Base-by-base conservation (phyloP, 2,888 invertebrate species). In the Ectobius pallidus region DNA sequence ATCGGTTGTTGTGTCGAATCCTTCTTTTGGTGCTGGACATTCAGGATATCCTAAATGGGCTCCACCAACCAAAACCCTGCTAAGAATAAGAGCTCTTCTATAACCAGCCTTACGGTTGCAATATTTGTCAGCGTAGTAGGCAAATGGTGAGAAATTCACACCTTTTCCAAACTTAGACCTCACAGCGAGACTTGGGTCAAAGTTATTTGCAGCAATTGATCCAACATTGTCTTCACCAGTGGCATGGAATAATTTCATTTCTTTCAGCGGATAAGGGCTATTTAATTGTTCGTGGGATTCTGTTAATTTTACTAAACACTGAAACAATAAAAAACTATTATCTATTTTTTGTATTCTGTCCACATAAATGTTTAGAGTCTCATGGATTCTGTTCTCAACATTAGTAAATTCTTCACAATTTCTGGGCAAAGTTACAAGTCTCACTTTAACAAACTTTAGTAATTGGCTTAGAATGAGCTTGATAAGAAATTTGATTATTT, bases 1-100 rank as follows among this genome's bases (percentile, higher is more conserved):
- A 7, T 80, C 80, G 32, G 74, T 69, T 0, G 81, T 80, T 1
- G 82, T 83, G 75, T 82, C 82, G 75, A 67, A 79, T 2, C 77
- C 77, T 30, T 46, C 49, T 27, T 77, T 75, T 6, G 82, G 81
- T 34, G 81, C 71, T n/a, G 62, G 16, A 7, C 16, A 52, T 11
- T 1, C 6, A 72, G 76, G 16, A n/a, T 9, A 61, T 1, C 55
- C 55, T 2, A 25, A 3, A 4, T 55, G 55, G 27, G 11, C 3
- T 22, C 25, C 77, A 77, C 80, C 79, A 0, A 80, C 77, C 25
- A 81, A 69, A n/a, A 82, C 82, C 55, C n/a, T n/a, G n/a, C n/a
- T n/a, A n/a, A n/a, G n/a, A n/a, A n/a, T n/a, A n/a, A n/a, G n/a
- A n/a, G n/a, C n/a, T n/a, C n/a, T n/a, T n/a, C n/a, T n/a, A n/a